Base-by-base conservation (phyloP, 2,797 vertebrate genomes). In the Phrynocephalus forsythii region DNA sequence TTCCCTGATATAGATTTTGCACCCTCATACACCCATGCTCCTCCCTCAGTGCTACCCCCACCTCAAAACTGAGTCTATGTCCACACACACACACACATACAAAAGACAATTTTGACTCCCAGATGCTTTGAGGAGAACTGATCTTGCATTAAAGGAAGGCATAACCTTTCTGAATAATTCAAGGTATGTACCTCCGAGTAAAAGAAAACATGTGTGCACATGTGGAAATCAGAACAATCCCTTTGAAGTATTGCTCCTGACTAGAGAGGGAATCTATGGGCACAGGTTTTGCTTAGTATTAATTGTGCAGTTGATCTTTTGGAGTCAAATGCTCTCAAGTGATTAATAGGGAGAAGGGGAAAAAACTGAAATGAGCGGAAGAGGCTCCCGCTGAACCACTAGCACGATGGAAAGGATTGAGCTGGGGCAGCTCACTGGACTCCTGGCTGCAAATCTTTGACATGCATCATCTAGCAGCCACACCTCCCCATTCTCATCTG, bases 401-500 rank as follows among this genome's bases (percentile, higher is more conserved):
- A 82, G 76, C 68, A 80, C 83, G 67, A 56, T 77, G 56, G 44
- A 73, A 85, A 76, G 52, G 33, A 44, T 3, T 15, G 24, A 3
- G n/a, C 24, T 26, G 2, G 3, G 28, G 38, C n/a, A 30, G 69
- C 48, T 38, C 22, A 85, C 83, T 85, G 60, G 85, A 85, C 33
- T 85, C 83, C 48, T 76, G 87, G 81, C 78, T 85, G 56, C 87
- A 88, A 88, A 88, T 85, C 83, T 77, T 85, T 85, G 76, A 69
- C 78, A 88, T 85, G 87, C 87, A 88, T 85, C 87, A 85, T 86
- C 89, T 86, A 85, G 2, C 13, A 87, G n/a, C 7, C 3, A 28
- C 9, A 80, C 33, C 79, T 30, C 71, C 90, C 38, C 69, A 1
- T 68, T 91, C 30, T 71, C 82, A 68, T 82, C 90, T 88, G 22